Percentiles rank a stretch among this genome's conserved stretches.
phyloP scores from a whole-genome alignment of 2,888 invertebrate species.

The Ophion costatus region DNA sequence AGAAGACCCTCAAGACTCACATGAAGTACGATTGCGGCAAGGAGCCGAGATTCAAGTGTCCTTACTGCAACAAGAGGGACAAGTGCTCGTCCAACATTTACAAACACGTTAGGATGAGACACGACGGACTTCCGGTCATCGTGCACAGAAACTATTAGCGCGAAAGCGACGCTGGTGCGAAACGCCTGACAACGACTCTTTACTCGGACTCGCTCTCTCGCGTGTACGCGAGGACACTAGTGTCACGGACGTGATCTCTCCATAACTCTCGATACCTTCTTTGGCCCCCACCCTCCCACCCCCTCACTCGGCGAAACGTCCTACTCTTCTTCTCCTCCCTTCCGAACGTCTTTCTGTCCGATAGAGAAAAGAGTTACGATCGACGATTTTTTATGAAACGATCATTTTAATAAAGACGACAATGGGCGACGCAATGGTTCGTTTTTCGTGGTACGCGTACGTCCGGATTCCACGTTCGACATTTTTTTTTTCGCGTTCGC shows the following conservation, averaged over 20 bases:
- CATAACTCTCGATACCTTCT: neutral
- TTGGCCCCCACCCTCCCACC: neutral
- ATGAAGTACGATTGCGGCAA: conserved; percentile 84
- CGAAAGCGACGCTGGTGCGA: conserved; percentile 6
- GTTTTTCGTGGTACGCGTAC: conserved; percentile 36
- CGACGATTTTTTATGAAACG: conserved; percentile 38
- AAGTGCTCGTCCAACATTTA: conserved; percentile 85
- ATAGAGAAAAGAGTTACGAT: conserved; percentile 1
- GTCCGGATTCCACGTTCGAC: conserved; percentile 37
- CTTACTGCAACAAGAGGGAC: conserved; percentile 84
- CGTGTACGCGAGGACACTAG: neutral
- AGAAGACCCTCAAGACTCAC: conserved; percentile 83
- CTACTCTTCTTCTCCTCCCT: conserved; percentile 5
- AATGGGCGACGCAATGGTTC: conserved; percentile 30
- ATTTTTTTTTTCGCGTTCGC: neutral
- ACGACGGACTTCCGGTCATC: conserved; percentile 79
- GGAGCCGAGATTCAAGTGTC: conserved; percentile 83
- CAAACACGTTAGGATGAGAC: conserved; percentile 80
- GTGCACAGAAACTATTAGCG: conserved; percentile 75
- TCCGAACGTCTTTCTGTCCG: neutral
- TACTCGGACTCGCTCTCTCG: neutral
- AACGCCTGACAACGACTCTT: neutral
- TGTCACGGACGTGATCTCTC: neutral
- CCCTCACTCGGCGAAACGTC: conserved; percentile 13
- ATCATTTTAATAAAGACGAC: conserved; percentile 51